Conservation (phyloP, 2,888 invertebrate species). For the Drosophila fulvimacula region DNA sequence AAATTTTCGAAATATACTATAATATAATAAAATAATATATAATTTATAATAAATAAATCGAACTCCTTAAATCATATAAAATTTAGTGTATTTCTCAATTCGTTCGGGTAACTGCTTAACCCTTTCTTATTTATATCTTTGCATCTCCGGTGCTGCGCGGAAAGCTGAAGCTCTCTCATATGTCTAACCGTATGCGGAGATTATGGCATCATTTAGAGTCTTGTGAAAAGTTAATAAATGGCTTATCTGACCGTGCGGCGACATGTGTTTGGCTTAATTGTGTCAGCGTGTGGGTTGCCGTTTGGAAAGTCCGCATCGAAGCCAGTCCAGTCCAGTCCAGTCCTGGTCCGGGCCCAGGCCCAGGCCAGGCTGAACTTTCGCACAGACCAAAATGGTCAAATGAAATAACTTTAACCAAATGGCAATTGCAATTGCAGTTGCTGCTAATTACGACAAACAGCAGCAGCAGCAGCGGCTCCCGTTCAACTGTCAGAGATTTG, state of each 20-base stretch:
- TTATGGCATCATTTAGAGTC: constrained; percentile 80
- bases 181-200: constrained; percentile 81
- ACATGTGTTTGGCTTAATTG: constrained; percentile 82
- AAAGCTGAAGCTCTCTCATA: constrained; percentile 56
- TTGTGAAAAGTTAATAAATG: constrained; percentile 82
- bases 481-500: constrained; percentile 76
- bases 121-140: constrained; percentile 61
- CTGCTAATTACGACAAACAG: constrained; percentile 80
- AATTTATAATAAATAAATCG: too few species aligned
- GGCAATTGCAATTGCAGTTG: constrained; percentile 20
- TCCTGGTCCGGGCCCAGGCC: constrained; percentile 2
- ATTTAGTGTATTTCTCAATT: constrained; percentile 15
- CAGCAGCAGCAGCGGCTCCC: constrained; percentile 15
- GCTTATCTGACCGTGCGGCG: constrained; percentile 72
- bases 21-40: too few species aligned
- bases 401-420: constrained; percentile 48
- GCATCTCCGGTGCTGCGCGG: constrained; percentile 39
- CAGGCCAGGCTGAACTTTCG: constrained; percentile 66
- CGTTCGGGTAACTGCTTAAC: constrained; percentile 39
- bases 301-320: constrained; percentile 65
- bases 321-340: constrained; percentile 8
- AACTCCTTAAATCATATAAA: too few species aligned
- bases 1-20: too few species aligned
- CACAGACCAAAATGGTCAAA: constrained; percentile 76
- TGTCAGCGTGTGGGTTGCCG: constrained; percentile 78